These are phyloP conservation scores for Halichoerus grypus DNA, from an alignment of 2,113 vertebrate species.

Conservation along the genomic window DNA sequence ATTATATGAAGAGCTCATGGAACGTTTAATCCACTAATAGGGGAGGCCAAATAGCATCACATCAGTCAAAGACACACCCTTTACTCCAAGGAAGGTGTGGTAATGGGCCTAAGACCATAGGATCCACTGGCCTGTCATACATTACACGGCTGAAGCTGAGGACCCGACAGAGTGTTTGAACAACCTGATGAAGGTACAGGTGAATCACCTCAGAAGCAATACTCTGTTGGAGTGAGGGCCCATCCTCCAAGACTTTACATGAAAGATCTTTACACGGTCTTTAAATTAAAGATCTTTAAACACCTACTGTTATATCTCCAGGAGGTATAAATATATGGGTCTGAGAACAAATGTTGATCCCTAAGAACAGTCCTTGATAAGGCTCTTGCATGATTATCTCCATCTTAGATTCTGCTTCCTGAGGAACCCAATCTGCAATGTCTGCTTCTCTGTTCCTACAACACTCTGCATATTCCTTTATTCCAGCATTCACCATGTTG, in stretches of 20 bases:
- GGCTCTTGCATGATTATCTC: background rate
- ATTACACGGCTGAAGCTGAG: background rate
- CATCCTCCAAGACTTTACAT: background rate
- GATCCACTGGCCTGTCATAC: background rate
- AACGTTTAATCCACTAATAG: background rate
- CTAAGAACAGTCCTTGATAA: background rate
- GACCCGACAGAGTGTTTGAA: background rate
- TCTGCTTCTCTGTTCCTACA: background rate
- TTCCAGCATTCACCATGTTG: background rate
- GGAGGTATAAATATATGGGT: background rate
- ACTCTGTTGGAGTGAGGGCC: background rate
- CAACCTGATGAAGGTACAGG: background rate
- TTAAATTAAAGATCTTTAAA: background rate
- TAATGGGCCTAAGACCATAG: background rate
- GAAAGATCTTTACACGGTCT: background rate
- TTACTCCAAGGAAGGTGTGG: background rate
- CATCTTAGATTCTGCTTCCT: background rate
- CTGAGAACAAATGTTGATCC: background rate
- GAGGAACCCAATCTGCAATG: background rate
- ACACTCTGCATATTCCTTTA: background rate
- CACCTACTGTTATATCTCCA: background rate
- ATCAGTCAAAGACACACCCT: background rate
- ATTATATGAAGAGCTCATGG: background rate
- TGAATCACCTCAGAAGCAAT: background rate
- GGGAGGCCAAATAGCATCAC: background rate